phyloP scores from a whole-genome alignment of 2,797 vertebrate genomes.

The Bovichtus diacanthus region DNA sequence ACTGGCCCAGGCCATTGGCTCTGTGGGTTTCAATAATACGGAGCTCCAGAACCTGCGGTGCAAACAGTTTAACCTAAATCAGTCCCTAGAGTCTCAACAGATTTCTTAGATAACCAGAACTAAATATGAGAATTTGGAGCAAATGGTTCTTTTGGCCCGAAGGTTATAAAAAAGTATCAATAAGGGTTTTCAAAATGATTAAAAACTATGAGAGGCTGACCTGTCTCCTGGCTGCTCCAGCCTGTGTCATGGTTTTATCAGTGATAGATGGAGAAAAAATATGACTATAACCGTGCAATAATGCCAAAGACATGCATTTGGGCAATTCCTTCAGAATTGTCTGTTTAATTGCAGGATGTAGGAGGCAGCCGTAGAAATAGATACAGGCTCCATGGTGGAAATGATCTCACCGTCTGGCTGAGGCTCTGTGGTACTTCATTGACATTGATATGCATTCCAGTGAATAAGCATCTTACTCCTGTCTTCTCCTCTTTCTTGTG shows the following conservation, averaged over 20 bases:
- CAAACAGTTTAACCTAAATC: constrained; percentile 59
- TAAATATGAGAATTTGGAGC: constrained; percentile 53
- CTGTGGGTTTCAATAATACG: constrained; percentile 58
- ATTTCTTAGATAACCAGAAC: constrained; percentile 58
- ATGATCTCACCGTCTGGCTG: constrained; percentile 79
- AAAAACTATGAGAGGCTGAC: constrained; percentile 42
- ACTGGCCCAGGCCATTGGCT: constrained; percentile 60
- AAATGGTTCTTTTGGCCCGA: constrained; percentile 21
- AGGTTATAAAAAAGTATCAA: constrained; percentile 28
- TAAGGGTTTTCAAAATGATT: constrained; percentile 31
- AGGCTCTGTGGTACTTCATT: constrained; percentile 68
- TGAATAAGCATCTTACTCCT: constrained; percentile 66
- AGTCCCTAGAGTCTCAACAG: constrained; percentile 49
- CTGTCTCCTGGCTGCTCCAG: constrained; percentile 52
- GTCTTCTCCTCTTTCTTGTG: constrained; percentile 59
- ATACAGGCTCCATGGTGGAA: constrained; percentile 69
- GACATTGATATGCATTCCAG: constrained; percentile 74
- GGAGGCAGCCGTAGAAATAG: constrained; percentile 60
- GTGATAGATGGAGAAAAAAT: constrained; percentile 54
- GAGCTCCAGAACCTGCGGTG: constrained; percentile 60
- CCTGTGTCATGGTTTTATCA: constrained; percentile 60
- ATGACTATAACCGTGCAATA: constrained; percentile 45
- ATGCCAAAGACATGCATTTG: constrained; percentile 45
- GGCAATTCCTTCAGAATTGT: constrained; percentile 62
- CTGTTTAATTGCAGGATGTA: constrained; percentile 71